Conservation (phyloP, 53 echinoderm and acorn worm species). For the Antedon mediterranea region DNA sequence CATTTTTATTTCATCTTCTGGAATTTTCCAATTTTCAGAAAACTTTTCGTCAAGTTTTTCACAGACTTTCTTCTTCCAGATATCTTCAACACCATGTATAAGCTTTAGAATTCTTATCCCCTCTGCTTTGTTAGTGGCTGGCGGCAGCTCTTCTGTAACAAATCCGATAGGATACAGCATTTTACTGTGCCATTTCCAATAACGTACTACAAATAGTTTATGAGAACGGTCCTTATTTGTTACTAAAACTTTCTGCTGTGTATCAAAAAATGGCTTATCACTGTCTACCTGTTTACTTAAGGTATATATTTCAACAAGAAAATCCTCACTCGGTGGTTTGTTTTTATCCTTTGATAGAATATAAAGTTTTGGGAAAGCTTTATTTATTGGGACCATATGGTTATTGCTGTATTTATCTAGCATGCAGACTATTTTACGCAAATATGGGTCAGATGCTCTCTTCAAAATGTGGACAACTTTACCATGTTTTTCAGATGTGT, state of each 20-base stretch:
- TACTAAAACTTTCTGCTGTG: conserved; percentile 26
- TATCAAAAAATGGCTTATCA: conserved; percentile 22
- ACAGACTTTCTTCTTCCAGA: conserved; percentile 15
- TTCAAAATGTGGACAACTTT: conserved; percentile 49
- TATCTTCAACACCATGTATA: conserved; percentile 46
- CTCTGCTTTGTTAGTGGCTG: conserved; percentile 19
- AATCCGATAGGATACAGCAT: conserved; percentile 74
- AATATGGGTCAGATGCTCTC: conserved; percentile 29
- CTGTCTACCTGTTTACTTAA: conserved; percentile 12
- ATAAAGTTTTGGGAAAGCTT: conserved; percentile 53
- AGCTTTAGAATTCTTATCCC: conserved; percentile 55
- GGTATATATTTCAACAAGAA: conserved; percentile 29
- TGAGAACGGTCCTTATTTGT: conserved; percentile 34
- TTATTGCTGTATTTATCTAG: conserved; percentile 56
- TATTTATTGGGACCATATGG: conserved; percentile 72
- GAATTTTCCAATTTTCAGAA: conserved; percentile 41
- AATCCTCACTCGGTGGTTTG: no score
- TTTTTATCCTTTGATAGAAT: no score
- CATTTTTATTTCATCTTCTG: conserved; percentile 27
- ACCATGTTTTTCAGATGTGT: conserved; percentile 32
- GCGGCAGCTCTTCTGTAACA: conserved; percentile 47
- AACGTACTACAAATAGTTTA: conserved; percentile 71
- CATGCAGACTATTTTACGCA: conserved; percentile 58
- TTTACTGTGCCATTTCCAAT: conserved; percentile 32
- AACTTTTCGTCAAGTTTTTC: conserved; percentile 7